These are phyloP conservation scores for Drosophila jambulina DNA, from an alignment of 1,140 invertebrate species.

Conservation along the genomic window DNA sequence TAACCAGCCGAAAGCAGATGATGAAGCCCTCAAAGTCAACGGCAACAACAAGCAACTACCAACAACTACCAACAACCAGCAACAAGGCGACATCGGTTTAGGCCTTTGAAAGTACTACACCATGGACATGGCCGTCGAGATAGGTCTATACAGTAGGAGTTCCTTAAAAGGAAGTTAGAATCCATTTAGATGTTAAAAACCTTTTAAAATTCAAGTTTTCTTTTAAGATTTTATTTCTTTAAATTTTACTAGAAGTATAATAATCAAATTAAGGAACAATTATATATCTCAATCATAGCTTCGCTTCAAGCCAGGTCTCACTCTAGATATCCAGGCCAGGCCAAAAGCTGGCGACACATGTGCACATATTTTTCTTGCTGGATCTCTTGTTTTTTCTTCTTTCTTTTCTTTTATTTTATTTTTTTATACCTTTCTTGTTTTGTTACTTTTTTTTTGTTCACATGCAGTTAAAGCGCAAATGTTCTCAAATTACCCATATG, in stretches of 20 bases:
- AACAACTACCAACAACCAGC: conserved; percentile 41
- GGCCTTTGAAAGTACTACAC: conserved; percentile 75
- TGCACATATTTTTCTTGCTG: conserved; percentile 58
- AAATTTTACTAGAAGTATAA: background rate
- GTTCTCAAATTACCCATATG: conserved; percentile 82
- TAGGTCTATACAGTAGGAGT: conserved; percentile 11
- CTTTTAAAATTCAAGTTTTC: accelerated
- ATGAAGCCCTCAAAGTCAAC: conserved; percentile 83
- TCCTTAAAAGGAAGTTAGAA: background rate
- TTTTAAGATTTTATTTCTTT: background rate
- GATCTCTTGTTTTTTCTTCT: conserved; percentile 37
- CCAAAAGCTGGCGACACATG: conserved; percentile 65
- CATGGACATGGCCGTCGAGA: conserved; percentile 49
- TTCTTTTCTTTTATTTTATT: conserved; percentile 27
- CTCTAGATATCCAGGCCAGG: conserved; percentile 31
- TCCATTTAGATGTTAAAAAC: no score
- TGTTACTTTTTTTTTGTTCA: conserved; percentile 49
- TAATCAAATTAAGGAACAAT: no score
- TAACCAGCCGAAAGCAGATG: conserved; percentile 80
- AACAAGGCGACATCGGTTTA: conserved; percentile 76
- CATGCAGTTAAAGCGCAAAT: conserved; percentile 81
- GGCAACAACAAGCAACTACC: conserved; percentile 39
- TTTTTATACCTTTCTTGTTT: conserved; percentile 25
- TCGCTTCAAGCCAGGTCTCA: background rate
- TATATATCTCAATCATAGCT: no score